Conservation (phyloP, 2,113 vertebrate species). For the Trichechus manatus region DNA sequence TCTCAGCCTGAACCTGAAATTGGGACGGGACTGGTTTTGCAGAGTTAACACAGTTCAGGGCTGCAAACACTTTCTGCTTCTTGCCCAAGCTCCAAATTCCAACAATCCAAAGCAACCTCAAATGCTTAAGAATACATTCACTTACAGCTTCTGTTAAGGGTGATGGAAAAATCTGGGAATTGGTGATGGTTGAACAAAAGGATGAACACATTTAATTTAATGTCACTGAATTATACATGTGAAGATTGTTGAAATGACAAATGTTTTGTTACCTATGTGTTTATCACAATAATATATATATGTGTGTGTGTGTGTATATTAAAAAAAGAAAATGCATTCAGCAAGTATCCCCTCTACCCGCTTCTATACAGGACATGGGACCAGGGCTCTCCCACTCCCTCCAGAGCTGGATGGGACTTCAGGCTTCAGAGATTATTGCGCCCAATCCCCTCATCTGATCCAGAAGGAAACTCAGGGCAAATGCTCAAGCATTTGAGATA, state of each 20-base stretch:
- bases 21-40: neutral
- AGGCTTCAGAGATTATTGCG: neutral
- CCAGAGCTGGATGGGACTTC: neutral
- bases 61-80: neutral
- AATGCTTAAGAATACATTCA: neutral
- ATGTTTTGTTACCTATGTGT: too few species aligned
- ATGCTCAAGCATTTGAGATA: neutral
- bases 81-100: neutral
- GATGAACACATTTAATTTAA: too few species aligned
- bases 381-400: neutral
- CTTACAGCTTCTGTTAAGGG: too few species aligned
- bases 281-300: too few species aligned
- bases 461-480: conserved; percentile 37
- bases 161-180: too few species aligned
- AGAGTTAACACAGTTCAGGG: neutral
- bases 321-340: too few species aligned
- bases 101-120: neutral
- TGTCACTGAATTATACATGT: too few species aligned
- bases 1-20: neutral
- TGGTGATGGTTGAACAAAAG: too few species aligned
- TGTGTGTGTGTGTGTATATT: too few species aligned
- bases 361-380: neutral
- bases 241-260: too few species aligned
- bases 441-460: neutral
- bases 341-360: neutral